A percentile compares a stretch with the other conserved stretches of the same genome.
Evolutionary conservation across 2,797 vertebrate genomes (phyloP).

Genomic region (Hybognathus amarus): DNA sequence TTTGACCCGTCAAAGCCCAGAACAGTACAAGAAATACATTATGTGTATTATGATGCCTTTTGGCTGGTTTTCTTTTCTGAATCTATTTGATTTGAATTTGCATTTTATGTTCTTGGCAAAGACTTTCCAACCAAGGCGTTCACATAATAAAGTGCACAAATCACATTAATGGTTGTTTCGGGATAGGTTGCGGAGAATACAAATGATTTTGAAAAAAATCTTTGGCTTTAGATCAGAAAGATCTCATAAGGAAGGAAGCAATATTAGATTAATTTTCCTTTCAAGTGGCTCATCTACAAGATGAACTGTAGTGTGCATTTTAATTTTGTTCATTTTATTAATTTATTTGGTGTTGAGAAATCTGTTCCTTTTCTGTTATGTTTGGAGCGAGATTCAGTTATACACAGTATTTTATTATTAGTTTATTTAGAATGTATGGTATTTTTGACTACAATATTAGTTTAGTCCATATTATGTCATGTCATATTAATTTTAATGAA

Average conservation of each 20-base stretch:
- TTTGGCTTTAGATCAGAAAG: background rate
- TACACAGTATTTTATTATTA: background rate
- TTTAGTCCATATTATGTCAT: background rate
- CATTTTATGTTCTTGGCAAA: constrained; percentile 25
- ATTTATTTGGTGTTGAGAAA: background rate
- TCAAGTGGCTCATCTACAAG: background rate
- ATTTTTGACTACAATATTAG: fast-evolving
- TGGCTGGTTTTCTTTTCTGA: constrained; percentile 28
- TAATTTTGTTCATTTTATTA: background rate
- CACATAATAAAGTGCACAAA: constrained; percentile 30
- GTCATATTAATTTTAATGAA: background rate
- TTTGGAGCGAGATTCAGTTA: background rate
- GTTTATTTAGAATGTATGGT: background rate
- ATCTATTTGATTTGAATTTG: constrained; percentile 31
- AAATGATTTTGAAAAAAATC: background rate
- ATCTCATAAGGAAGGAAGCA: background rate
- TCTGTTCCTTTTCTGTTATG: background rate
- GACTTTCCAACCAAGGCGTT: background rate
- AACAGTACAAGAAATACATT: constrained; percentile 2
- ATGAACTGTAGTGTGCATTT: background rate
- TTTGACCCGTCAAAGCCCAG: constrained; percentile 26
- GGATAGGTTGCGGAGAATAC: constrained; percentile 2
- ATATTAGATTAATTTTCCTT: background rate
- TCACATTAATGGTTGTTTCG: constrained; percentile 20
- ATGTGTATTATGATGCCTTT: constrained; percentile 17